These are phyloP conservation scores for Chrysemys picta DNA, from an alignment of 2,113 vertebrate species.

Conservation along the genomic window DNA sequence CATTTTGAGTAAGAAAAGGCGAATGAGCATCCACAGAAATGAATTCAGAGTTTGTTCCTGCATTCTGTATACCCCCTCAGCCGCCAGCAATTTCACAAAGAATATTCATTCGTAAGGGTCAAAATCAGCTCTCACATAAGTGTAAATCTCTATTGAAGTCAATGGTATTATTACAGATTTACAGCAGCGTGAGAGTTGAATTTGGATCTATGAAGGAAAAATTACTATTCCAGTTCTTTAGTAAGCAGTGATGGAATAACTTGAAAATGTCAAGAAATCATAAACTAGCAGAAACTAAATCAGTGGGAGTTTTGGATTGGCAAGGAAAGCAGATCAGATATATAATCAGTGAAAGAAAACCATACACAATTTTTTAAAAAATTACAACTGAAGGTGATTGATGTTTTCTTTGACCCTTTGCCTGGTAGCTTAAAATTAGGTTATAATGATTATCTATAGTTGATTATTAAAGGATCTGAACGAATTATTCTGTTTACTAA, in stretches of 20 bases:
- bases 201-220: neutral
- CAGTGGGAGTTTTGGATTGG: neutral
- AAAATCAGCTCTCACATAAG: slow-evolving; percentile 5
- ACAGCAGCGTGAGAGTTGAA: neutral
- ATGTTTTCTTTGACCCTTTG: slow-evolving; percentile 43
- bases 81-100: slow-evolving; percentile 15
- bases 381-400: neutral
- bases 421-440: slow-evolving; percentile 41
- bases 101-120: slow-evolving; percentile 7
- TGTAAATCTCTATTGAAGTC: neutral
- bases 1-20: slow-evolving; percentile 59
- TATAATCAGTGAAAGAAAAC: neutral
- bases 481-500: slow-evolving; percentile 15
- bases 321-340: neutral
- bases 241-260: neutral
- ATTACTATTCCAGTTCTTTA: neutral
- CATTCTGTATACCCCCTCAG: slow-evolving; percentile 1
- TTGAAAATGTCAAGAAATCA: neutral
- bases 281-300: neutral
- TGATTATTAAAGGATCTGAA: slow-evolving; percentile 23
- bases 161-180: neutral
- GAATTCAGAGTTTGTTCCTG: slow-evolving; percentile 13
- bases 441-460: slow-evolving; percentile 56
- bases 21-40: neutral
- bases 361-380: neutral